A percentile compares a stretch with the other conserved stretches of the same genome.
Evolutionary conservation across 1,140 invertebrate species (phyloP).

Genomic region (Hyposmocoma kahamanoa): DNA sequence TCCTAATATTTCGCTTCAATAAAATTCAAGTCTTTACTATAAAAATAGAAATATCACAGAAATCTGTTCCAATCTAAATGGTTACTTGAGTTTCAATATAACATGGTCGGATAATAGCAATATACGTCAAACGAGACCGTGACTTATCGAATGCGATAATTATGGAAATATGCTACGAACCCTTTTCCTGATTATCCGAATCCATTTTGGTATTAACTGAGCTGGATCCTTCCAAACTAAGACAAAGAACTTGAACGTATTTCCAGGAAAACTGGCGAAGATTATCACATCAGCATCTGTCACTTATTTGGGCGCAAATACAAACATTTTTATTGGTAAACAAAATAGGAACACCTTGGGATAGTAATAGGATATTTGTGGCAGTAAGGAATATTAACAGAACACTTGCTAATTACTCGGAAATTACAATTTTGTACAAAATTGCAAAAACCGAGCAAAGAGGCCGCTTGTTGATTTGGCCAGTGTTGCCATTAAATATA

Average conservation of each 20-base stretch:
- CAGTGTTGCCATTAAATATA: slow-evolving; percentile 31
- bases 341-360: slow-evolving; percentile 17
- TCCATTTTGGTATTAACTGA: slow-evolving; percentile 25
- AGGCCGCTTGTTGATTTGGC: slow-evolving; percentile 60
- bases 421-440: slow-evolving; percentile 23
- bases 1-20: no score
- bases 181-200: slow-evolving; percentile 16
- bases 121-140: slow-evolving; percentile 16
- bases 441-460: slow-evolving; percentile 33
- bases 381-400: no score
- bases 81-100: slow-evolving; percentile 1
- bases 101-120: slow-evolving; percentile 32
- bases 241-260: slow-evolving; percentile 19
- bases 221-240: slow-evolving; percentile 40
- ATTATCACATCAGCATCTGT: slow-evolving; percentile 52
- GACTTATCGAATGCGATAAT: slow-evolving; percentile 8
- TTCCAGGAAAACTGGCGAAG: slow-evolving; percentile 48
- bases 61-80: no score
- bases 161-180: slow-evolving; percentile 16
- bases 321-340: slow-evolving; percentile 26
- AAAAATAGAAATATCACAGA: no score
- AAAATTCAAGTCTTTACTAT: no score
- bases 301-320: slow-evolving; percentile 33
- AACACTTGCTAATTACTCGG: slow-evolving; percentile 10
- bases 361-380: no score